Evolutionary conservation across 2,113 vertebrate species (phyloP).

Genomic region (Choloepus hoffmanni): DNA sequence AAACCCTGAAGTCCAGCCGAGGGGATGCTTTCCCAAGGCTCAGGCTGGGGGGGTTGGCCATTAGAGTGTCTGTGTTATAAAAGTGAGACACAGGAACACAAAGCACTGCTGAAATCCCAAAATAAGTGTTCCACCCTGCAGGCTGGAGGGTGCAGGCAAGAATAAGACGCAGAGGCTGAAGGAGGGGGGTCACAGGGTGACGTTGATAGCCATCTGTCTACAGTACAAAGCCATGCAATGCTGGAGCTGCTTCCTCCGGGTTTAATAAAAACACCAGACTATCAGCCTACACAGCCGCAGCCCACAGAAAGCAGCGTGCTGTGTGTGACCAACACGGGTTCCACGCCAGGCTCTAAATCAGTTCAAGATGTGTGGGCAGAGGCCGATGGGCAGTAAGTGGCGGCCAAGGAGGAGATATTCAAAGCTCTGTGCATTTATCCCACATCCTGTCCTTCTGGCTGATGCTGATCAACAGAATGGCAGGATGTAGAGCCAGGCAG

Average conservation of each 20-base stretch:
- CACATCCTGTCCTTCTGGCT: slow-evolving; percentile 74
- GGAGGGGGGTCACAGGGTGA: slow-evolving; percentile 69
- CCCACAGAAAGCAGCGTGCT: slow-evolving; percentile 85
- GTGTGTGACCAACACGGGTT: slow-evolving; percentile 83
- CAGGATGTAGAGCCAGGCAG: slow-evolving; percentile 58
- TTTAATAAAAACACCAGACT: slow-evolving; percentile 87
- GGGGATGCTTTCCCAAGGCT: slow-evolving; percentile 58
- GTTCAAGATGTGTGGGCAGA: slow-evolving; percentile 86
- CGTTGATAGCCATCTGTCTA: slow-evolving; percentile 71
- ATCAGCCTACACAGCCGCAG: slow-evolving; percentile 82
- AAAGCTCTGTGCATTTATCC: slow-evolving; percentile 83
- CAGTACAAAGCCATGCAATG: slow-evolving; percentile 74
- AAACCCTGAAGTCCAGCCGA: background rate
- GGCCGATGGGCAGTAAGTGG: slow-evolving; percentile 74
- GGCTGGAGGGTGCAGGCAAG: slow-evolving; percentile 72
- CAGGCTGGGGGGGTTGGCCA: slow-evolving; percentile 23
- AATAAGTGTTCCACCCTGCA: slow-evolving; percentile 71
- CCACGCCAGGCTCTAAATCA: slow-evolving; percentile 85
- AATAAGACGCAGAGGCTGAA: background rate
- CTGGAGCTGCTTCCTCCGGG: slow-evolving; percentile 77
- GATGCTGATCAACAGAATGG: slow-evolving; percentile 79
- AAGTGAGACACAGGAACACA: slow-evolving; percentile 57
- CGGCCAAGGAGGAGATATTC: slow-evolving; percentile 80
- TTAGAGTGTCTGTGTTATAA: background rate
- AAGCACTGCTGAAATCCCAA: slow-evolving; percentile 76